A percentile compares a stretch with the other conserved stretches of the same genome.
Evolutionary conservation across 2,888 invertebrate species (phyloP).

Genomic region (Yponomeuta sedellus): DNA sequence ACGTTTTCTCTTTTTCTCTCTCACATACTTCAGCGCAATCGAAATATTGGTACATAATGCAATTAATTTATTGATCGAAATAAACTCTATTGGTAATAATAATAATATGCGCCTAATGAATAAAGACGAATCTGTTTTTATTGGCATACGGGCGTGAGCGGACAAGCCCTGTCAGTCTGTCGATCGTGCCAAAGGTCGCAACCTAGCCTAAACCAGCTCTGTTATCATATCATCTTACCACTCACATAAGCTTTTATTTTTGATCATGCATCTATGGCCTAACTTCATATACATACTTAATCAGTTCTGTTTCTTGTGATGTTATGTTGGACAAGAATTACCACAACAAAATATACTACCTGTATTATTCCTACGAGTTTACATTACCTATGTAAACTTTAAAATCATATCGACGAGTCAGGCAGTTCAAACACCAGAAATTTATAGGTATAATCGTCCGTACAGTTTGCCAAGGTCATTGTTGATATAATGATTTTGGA

Average conservation of each 20-base stretch:
- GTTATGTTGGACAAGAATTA: too few species aligned
- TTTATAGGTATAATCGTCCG: background rate
- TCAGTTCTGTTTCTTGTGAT: too few species aligned
- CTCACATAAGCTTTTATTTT: background rate
- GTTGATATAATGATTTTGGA: conserved; percentile 8
- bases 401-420: too few species aligned
- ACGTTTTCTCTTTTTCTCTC: too few species aligned
- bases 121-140: background rate
- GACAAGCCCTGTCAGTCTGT: conserved; percentile 12
- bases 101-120: background rate
- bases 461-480: background rate
- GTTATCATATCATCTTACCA: background rate
- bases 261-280: too few species aligned
- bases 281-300: too few species aligned
- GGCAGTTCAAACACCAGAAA: background rate
- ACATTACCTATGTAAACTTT: too few species aligned
- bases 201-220: conserved; percentile 22
- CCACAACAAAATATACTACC: too few species aligned
- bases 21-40: too few species aligned
- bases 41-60: background rate
- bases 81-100: background rate
- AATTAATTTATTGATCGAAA: background rate
- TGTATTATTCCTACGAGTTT: too few species aligned
- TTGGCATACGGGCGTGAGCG: background rate
- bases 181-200: conserved; percentile 42